phyloP scores from a whole-genome alignment of 2,888 invertebrate genomes.

The Parapristionchus giblindavisi region DNA sequence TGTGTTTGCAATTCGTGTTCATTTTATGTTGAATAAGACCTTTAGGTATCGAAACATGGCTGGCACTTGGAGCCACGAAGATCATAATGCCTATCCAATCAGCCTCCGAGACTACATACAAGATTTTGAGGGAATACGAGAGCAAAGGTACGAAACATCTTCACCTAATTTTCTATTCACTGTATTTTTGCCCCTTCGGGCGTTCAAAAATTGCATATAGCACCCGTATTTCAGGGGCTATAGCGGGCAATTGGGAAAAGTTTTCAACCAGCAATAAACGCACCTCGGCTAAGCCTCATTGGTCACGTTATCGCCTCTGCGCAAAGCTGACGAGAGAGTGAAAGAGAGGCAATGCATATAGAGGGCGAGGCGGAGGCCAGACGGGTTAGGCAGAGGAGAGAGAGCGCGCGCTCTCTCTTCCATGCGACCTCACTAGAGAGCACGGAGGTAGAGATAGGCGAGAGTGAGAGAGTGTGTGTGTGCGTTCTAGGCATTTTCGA shows the following conservation, averaged over 20 bases:
- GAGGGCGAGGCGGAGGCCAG: no score
- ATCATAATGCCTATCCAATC: constrained; percentile 66
- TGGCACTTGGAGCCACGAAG: constrained; percentile 66
- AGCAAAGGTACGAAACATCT: constrained; percentile 52
- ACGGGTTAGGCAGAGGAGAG: no score
- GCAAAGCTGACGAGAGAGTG: constrained; percentile 55
- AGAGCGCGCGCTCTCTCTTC: no score
- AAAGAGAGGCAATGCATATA: no score
- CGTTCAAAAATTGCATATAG: constrained; percentile 64
- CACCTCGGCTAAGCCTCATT: constrained; percentile 69
- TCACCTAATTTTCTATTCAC: no score
- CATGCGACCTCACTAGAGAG: no score
- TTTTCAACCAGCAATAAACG: constrained; percentile 70
- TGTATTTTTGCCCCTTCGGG: no score
- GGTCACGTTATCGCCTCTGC: constrained; percentile 69
- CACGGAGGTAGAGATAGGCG: constrained; percentile 2
- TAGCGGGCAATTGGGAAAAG: constrained; percentile 68
- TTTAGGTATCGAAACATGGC: constrained; percentile 51
- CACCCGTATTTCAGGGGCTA: constrained; percentile 62
- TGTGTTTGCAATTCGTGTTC: constrained; percentile 42
- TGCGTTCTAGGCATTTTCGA: neutral
- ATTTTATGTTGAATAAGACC: neutral
- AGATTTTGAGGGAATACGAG: constrained; percentile 64
- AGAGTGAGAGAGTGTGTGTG: neutral
- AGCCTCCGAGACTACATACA: constrained; percentile 59